These are phyloP conservation scores for Hirtodrosophila cameraria DNA, from an alignment of 2,888 invertebrate genomes.

Conservation along the genomic window DNA sequence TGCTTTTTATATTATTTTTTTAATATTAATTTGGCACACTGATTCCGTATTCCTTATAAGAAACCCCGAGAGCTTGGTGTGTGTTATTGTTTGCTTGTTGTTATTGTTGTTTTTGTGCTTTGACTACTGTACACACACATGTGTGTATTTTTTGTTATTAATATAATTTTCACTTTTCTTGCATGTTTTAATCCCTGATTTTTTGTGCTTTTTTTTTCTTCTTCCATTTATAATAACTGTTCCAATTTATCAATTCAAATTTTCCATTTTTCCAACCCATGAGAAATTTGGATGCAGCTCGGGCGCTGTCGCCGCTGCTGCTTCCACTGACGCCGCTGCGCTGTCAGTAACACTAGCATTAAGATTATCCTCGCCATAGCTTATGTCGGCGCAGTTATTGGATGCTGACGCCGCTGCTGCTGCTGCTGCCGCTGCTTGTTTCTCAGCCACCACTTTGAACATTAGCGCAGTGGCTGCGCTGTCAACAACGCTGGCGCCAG, in stretches of 20 bases:
- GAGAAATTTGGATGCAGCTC: constrained; percentile 82
- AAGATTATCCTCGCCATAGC: too few relatives aligned
- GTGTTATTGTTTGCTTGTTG: constrained; percentile 30
- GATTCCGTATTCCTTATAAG: constrained; percentile 79
- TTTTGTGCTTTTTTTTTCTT: constrained; percentile 28
- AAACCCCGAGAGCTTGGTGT: constrained; percentile 74
- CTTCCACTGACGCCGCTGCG: constrained; percentile 46
- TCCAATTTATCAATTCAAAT: constrained; percentile 8
- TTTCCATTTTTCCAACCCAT: constrained; percentile 51
- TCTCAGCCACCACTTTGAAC: too few relatives aligned
- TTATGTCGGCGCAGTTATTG: too few relatives aligned
- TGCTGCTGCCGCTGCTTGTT: constrained; percentile 44
- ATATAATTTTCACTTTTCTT: constrained; percentile 37
- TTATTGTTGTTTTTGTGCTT: constrained; percentile 24
- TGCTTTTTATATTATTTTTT: constrained; percentile 35
- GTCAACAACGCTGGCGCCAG: too few relatives aligned
- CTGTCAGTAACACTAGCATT: too few relatives aligned
- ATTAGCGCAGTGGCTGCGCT: too few relatives aligned
- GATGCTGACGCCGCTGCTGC: constrained; percentile 24
- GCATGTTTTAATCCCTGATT: constrained; percentile 61
- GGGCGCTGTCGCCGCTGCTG: constrained; percentile 60
- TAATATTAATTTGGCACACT: constrained; percentile 82
- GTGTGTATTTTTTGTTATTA: constrained; percentile 13
- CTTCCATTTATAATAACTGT: constrained; percentile 38
- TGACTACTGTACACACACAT: constrained; percentile 11